Base-by-base conservation (phyloP, 2,113 vertebrate species). In the Carlito syrichta region DNA sequence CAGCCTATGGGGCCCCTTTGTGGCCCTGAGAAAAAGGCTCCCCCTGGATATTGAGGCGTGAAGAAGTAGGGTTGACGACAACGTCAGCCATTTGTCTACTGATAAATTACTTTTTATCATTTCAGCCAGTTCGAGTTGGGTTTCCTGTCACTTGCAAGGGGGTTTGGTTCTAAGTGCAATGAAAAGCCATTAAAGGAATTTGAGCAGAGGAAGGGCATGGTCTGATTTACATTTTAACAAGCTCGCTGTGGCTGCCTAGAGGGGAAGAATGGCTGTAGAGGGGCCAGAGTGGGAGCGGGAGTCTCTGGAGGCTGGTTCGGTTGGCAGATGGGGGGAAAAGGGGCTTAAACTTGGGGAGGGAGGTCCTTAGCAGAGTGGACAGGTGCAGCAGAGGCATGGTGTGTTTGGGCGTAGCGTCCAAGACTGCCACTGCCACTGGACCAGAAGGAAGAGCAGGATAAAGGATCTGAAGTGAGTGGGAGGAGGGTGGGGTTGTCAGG, bases 91-190 rank as follows among this genome's bases (percentile, higher is more conserved):
- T 73, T 93, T 77, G 52, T 12, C 60, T 76, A 27, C 90, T 81
- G 32, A 40, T 66, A 86, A 82, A 92, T 95, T 88, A 68, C n/a
- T 77, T 93, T 88, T 81, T 74, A 83, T 94, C 90, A 35, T 83
- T 45, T 35, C 83, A 89, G 86, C 60, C 86, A 48, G 52, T 85
- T 88, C 2, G 22, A 82, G 71, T 85, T 93, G 89, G 58, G 54
- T 73, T 95, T 95, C 90, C 76, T 93, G 92, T 81, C 89, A 76
- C n/a, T 83, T 35, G 73, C 78, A 17, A 22, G 81, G 89, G 89
- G 82, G 86, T 92, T 88, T 86, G 84, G 40, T 93, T 91, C 77
- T 88, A 91, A 91, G 94, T 76, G 71, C 89, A 76, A 22, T 79
- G 54, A 94, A 88, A 95, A 93, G 82, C 89, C 58, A 63, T 87